Base-by-base conservation (phyloP, 2,113 vertebrate species). In the Empidonax alnorum region DNA sequence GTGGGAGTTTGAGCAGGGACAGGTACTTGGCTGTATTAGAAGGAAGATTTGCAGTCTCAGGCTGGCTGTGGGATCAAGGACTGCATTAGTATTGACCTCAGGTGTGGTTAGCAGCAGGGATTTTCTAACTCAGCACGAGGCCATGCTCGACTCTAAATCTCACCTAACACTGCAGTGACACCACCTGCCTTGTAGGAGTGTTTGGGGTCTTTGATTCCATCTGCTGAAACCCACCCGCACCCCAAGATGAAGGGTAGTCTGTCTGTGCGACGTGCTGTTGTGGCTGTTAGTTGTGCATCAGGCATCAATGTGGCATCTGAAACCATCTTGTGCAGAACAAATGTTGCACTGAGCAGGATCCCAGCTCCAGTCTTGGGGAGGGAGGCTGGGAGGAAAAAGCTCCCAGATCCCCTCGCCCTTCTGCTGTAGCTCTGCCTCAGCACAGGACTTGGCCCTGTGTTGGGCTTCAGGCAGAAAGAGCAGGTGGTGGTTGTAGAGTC, bases 61-160 rank as follows among this genome's bases (percentile, higher is more conserved):
- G 55, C 90, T 94, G 88, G 50, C 90, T 7, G 14, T 30, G 56
- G 62, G 22, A 59, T 41, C 2, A 6, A 49, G 91, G 73, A 72
- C 93, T 96, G 91, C 83, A 84, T 92, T 78, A 89, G 49, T 55
- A 91, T 84, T 91, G 93, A 91, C 84, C 91, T 90, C 61, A 22
- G 77, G 44, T 46, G 63, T 18, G 47, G 46, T 0, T 2, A 79
- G 78, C 74, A 35, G 74, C 67, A 84, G 86, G 63, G 65, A 73
- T 66, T 80, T 66, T 92, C 72, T 17, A 42, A 5, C 66, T 91
- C 87, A 89, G 89, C 96, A 91, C 52, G 31, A 68, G 89, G 62
- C 52, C 28, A 1, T 5, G 42, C 89, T 68, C 0, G 0, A 1
- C 44, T 88, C 80, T 61, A 17, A 65, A 52, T 58, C 76, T 42